Evolutionary conservation across 1,140 invertebrate genomes (phyloP).

Genomic region (Bemisia tabaci): DNA sequence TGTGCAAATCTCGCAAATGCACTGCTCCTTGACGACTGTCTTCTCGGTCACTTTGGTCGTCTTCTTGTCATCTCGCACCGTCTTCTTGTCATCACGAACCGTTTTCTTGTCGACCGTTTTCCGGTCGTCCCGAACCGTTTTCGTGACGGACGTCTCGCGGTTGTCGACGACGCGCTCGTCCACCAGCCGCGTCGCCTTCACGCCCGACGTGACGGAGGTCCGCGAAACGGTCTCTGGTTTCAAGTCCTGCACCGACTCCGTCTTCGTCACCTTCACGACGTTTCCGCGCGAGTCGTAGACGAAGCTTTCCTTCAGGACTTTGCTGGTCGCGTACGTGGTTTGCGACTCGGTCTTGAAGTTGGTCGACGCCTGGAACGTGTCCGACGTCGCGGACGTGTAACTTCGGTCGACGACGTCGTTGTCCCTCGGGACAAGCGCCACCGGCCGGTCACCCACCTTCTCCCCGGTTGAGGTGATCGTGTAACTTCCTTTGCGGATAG

Average conservation of each 20-base stretch:
- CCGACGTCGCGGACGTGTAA: not conserved
- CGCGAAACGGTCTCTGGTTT: not conserved
- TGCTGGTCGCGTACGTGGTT: not conserved
- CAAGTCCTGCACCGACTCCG: not conserved
- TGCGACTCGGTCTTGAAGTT: not conserved
- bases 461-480: not conserved
- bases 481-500: not conserved
- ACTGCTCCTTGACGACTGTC: conserved; percentile 51
- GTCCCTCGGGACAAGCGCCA: not conserved
- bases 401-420: not conserved
- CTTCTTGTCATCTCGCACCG: conserved; percentile 1
- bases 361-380: conserved; percentile 1
- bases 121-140: conserved; percentile 2
- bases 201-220: not conserved
- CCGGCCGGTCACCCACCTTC: not conserved
- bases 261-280: not conserved
- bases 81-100: conserved; percentile 5
- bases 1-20: conserved; percentile 78
- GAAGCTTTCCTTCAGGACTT: not conserved
- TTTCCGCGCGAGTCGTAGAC: not conserved
- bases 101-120: conserved; percentile 9
- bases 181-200: not conserved
- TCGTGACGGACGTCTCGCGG: not conserved
- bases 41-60: conserved; percentile 8
- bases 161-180: not conserved